Evolutionary conservation across 2,113 vertebrate genomes (phyloP).

Genomic region (Chelonoidis abingdonii): DNA sequence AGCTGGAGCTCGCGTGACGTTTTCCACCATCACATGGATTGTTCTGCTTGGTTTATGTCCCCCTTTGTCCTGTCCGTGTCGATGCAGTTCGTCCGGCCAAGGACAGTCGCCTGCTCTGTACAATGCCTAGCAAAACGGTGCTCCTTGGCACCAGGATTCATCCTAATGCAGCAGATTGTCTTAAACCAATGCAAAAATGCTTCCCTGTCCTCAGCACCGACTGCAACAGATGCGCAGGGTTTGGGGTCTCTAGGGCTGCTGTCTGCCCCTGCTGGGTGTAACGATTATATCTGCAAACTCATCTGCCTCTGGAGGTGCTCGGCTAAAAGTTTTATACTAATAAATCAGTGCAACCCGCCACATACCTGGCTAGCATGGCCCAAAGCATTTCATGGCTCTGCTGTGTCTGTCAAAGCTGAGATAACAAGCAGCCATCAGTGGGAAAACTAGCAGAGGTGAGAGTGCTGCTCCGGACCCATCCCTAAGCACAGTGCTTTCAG

Average conservation of each 20-base stretch:
- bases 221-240: neutral
- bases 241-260: neutral
- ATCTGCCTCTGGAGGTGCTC: fast-evolving
- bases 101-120: neutral
- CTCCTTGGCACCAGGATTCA: neutral
- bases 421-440: neutral
- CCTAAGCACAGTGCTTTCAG: too few relatives aligned
- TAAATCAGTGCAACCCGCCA: fast-evolving
- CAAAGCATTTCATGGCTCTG: fast-evolving
- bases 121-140: neutral
- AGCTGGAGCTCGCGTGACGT: neutral
- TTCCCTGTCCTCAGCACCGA: neutral
- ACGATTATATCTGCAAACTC: fast-evolving
- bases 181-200: neutral
- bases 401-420: neutral
- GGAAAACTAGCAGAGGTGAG: neutral
- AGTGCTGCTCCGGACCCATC: fast-evolving
- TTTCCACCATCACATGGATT: neutral
- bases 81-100: neutral
- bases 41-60: neutral
- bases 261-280: neutral
- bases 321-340: neutral
- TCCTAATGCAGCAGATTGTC: neutral
- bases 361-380: fast-evolving
- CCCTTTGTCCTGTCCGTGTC: neutral